phyloP scores from a whole-genome alignment of 2,797 vertebrate species.

The Smutsia gigantea region DNA sequence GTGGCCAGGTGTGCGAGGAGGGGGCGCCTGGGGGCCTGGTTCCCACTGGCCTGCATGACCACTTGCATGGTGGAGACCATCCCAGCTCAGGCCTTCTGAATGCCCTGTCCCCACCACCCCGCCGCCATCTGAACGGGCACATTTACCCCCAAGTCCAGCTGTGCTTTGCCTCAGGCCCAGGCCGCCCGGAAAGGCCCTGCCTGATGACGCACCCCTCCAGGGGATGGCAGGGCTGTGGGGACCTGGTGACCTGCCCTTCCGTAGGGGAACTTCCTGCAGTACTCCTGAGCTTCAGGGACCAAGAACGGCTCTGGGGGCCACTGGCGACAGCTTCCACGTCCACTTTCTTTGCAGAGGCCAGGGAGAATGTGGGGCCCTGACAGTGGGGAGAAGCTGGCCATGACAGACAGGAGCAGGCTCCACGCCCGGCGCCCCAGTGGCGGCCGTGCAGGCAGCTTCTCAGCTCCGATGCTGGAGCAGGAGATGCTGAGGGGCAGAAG shows the following conservation, averaged over 20 bases:
- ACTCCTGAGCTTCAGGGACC: background rate
- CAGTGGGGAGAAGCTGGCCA: rapidly evolving
- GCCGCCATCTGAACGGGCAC: background rate
- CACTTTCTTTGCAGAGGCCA: background rate
- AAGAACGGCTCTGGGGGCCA: rapidly evolving
- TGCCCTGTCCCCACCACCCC: background rate
- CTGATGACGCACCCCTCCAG: background rate
- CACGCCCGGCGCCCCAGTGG: rapidly evolving
- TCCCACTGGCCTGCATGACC: no score
- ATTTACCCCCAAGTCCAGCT: background rate
- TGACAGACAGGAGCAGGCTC: background rate
- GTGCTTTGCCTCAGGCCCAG: background rate
- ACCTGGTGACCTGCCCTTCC: background rate
- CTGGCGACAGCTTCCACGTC: rapidly evolving
- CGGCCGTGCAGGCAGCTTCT: rapidly evolving
- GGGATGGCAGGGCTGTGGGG: rapidly evolving
- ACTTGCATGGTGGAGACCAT: no score
- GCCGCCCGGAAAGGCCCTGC: background rate
- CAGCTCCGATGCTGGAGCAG: rapidly evolving
- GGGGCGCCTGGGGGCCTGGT: background rate
- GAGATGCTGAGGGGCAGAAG: background rate
- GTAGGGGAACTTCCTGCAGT: rapidly evolving
- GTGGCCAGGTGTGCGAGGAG: rapidly evolving
- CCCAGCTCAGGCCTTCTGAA: background rate
- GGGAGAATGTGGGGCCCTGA: background rate